These are phyloP conservation scores for Stegastes partitus DNA, from an alignment of 2,113 vertebrate species.

Conservation along the genomic window DNA sequence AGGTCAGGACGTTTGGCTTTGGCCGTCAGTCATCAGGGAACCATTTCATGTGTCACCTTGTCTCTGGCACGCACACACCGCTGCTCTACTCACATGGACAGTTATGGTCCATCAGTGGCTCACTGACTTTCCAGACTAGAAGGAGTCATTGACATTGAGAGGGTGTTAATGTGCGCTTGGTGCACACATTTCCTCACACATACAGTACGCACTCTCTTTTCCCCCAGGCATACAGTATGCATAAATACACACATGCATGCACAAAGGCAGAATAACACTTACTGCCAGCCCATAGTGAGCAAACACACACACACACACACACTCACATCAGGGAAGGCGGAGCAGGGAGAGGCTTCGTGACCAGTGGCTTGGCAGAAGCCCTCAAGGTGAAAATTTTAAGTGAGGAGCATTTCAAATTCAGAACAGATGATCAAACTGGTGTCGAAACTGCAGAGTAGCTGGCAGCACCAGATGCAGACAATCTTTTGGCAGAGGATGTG, in stretches of 20 bases:
- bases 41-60: constrained; percentile 65
- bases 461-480: constrained; percentile 54
- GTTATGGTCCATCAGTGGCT: constrained; percentile 32
- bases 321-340: constrained; percentile 31
- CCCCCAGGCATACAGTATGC: neutral
- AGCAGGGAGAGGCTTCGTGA: constrained; percentile 59
- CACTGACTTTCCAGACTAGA: constrained; percentile 27
- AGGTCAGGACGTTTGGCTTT: constrained; percentile 31
- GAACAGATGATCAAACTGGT: constrained; percentile 70
- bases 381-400: constrained; percentile 68
- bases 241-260: neutral
- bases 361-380: constrained; percentile 62
- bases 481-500: constrained; percentile 55
- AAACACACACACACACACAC: neutral
- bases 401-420: constrained; percentile 70
- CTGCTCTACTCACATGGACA: constrained; percentile 30
- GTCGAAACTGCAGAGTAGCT: constrained; percentile 52
- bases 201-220: constrained; percentile 1
- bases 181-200: neutral
- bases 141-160: constrained; percentile 59
- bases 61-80: constrained; percentile 19
- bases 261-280: constrained; percentile 19
- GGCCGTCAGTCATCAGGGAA: constrained; percentile 48
- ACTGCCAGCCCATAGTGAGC: neutral
- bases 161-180: constrained; percentile 5